Percentiles rank a stretch among this genome's conserved stretches.
Evolutionary conservation across 2,888 invertebrate species (phyloP).

Genomic region (Drosophila vallismaia): DNA sequence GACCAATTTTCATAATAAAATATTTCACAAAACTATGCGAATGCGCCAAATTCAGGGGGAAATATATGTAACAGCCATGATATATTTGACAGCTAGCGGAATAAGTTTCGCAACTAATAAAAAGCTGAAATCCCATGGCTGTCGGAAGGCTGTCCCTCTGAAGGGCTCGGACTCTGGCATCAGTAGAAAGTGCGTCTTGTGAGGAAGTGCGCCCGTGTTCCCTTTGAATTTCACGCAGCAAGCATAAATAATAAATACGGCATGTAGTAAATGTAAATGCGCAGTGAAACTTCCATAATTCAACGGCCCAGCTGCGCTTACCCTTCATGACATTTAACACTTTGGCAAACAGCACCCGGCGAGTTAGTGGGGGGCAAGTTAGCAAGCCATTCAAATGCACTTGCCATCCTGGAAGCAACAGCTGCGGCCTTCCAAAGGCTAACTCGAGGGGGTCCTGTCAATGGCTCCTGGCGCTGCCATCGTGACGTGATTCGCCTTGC

Average conservation of each 20-base stretch:
- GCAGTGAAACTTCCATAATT: constrained; percentile 69
- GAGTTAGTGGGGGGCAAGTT: constrained; percentile 34
- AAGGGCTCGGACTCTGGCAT: constrained; percentile 19
- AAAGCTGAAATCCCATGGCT: constrained; percentile 50
- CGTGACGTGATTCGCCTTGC: constrained; percentile 18
- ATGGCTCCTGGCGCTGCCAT: constrained; percentile 24
- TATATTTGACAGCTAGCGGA: constrained; percentile 44
- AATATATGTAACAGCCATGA: constrained; percentile 55
- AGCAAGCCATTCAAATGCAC: constrained; percentile 74
- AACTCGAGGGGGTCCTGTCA: constrained; percentile 12
- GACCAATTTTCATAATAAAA: constrained; percentile 26
- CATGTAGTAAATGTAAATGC: constrained; percentile 76
- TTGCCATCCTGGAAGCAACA: constrained; percentile 77
- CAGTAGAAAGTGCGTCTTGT: constrained; percentile 65
- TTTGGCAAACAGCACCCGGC: constrained; percentile 66
- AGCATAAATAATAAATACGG: constrained; percentile 72
- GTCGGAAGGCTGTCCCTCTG: constrained; percentile 4
- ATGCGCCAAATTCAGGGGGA: constrained; percentile 22
- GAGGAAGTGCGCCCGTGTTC: constrained; percentile 8
- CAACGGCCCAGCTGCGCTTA: constrained; percentile 65
- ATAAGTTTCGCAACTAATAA: constrained; percentile 51
- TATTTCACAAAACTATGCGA: constrained; percentile 24
- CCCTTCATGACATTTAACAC: constrained; percentile 74
- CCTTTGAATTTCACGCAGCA: constrained; percentile 1
- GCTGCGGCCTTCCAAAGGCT: constrained; percentile 61